phyloP scores from a whole-genome alignment of 2,888 invertebrate species.

The Zele albiditarsus region DNA sequence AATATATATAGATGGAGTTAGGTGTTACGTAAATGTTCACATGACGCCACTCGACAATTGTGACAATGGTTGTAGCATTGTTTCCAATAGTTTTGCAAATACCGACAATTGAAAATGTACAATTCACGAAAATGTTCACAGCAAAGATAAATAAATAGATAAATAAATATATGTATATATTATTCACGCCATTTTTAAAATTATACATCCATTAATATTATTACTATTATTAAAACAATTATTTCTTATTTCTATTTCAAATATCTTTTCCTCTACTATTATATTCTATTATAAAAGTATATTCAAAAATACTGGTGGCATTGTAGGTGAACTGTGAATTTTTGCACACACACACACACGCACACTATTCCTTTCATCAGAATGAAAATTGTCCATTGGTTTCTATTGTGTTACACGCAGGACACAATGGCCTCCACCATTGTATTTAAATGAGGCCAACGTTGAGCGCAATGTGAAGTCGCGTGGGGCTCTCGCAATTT shows the following conservation, averaged over 20 bases:
- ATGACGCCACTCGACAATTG: background rate
- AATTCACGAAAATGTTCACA: background rate
- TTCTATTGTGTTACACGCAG: constrained; percentile 24
- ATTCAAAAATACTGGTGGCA: background rate
- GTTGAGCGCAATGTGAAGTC: constrained; percentile 20
- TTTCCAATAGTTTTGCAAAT: constrained; percentile 16
- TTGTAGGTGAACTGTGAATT: background rate
- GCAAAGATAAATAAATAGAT: background rate
- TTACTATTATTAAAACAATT: background rate
- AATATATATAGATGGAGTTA: background rate
- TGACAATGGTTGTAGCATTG: background rate
- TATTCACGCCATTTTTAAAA: background rate
- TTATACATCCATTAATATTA: background rate
- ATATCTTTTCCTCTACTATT: background rate
- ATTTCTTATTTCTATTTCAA: background rate
- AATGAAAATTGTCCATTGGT: constrained; percentile 37
- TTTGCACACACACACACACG: constrained; percentile 7
- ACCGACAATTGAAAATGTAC: background rate
- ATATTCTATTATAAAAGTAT: background rate
- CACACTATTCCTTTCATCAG: constrained; percentile 24
- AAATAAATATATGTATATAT: background rate
- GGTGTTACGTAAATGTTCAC: constrained; percentile 17
- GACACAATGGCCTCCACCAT: constrained; percentile 33
- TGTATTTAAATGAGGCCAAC: constrained; percentile 39
- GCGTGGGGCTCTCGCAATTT: constrained; percentile 22